phyloP scores from a whole-genome alignment of 2,797 vertebrate genomes.

The Spinus olivaceus region DNA sequence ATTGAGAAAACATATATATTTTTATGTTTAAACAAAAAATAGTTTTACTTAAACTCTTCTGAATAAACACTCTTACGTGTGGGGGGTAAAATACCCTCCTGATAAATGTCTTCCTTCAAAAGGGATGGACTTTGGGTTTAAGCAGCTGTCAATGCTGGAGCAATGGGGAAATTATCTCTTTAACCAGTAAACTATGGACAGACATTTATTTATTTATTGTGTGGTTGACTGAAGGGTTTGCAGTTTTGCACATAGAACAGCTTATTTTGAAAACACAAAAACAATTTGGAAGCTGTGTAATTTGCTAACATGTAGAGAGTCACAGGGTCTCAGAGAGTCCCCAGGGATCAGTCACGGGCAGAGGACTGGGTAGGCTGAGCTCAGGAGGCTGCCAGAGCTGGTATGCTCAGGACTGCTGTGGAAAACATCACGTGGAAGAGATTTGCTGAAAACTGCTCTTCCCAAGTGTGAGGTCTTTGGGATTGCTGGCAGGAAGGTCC shows the following conservation, averaged over 20 bases:
- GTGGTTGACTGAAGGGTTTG: background rate
- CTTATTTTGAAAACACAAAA: background rate
- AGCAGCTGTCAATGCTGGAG: background rate
- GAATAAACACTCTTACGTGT: background rate
- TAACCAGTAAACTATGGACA: background rate
- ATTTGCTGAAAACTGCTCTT: background rate
- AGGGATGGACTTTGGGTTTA: background rate
- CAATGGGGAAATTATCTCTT: background rate
- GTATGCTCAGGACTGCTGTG: background rate
- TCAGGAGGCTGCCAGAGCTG: background rate
- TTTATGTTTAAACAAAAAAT: background rate
- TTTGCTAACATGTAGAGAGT: background rate
- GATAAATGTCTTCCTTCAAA: background rate
- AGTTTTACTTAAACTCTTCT: background rate
- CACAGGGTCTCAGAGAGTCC: background rate
- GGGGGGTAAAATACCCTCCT: background rate
- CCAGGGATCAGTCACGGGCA: background rate
- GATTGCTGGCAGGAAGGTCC: background rate
- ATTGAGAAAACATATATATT: background rate
- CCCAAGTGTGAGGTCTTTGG: fast-evolving
- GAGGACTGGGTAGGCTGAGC: background rate
- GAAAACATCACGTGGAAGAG: background rate
- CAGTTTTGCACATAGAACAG: background rate
- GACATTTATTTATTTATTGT: background rate
- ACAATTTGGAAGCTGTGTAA: background rate